Conservation (phyloP, 2,113 vertebrate genomes). For the Telmatochromis brachygnathus region DNA sequence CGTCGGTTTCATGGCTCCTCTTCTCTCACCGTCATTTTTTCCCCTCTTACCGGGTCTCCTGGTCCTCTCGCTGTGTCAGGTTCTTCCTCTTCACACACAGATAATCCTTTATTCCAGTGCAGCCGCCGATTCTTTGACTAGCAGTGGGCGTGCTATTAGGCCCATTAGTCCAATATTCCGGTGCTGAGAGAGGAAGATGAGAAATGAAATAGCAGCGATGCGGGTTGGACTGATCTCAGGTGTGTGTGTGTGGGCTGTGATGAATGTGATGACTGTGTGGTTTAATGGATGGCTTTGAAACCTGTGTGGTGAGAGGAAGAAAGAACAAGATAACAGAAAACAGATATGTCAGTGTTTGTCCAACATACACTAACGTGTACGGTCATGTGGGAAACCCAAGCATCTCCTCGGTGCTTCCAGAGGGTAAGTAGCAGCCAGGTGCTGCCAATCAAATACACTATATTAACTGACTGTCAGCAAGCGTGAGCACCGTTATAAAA, state of each 20-base stretch:
- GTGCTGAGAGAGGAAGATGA: constrained; percentile 39
- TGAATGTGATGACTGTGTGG: constrained; percentile 25
- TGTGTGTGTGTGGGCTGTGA: constrained; percentile 3
- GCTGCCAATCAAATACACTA: not conserved
- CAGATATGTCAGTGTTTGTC: not conserved
- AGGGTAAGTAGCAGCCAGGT: not conserved
- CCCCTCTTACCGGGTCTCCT: not conserved
- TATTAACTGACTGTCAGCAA: not conserved
- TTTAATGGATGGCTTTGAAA: constrained; percentile 40
- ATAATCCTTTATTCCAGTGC: constrained; percentile 5
- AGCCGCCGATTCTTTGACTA: constrained; percentile 4
- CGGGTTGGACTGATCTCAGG: constrained; percentile 4
- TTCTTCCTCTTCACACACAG: not conserved
- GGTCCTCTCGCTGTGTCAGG: not conserved
- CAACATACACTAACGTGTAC: not conserved
- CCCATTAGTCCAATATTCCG: constrained; percentile 43
- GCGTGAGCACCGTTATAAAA: fast-evolving
- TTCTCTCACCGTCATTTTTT: not conserved
- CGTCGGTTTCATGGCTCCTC: constrained; percentile 15
- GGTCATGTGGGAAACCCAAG: not conserved
- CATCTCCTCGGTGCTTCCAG: not conserved
- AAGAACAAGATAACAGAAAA: not conserved
- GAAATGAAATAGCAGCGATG: constrained; percentile 30
- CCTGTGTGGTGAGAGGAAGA: not conserved
- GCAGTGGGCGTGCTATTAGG: constrained; percentile 33